These are phyloP conservation scores for Pseudomyrmex cubaensis DNA, from an alignment of 1,140 invertebrate species.

Conservation along the genomic window DNA sequence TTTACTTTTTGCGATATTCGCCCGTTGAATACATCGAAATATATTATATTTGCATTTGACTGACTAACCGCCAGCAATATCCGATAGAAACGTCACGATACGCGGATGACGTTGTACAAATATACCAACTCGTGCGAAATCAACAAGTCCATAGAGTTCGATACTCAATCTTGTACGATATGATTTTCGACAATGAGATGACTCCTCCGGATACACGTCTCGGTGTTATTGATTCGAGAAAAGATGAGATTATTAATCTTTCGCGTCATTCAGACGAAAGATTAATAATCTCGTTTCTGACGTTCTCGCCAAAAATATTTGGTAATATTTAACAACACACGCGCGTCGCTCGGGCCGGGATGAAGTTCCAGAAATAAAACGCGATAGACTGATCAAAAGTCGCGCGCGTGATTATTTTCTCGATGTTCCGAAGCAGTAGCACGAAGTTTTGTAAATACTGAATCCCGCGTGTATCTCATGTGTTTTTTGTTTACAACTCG, in stretches of 20 bases:
- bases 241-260: slow-evolving; percentile 49
- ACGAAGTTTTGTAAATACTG: background rate
- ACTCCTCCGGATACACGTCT: background rate
- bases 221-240: slow-evolving; percentile 29
- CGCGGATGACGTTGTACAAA: slow-evolving; percentile 46
- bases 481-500: background rate
- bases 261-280: background rate
- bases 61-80: slow-evolving; percentile 3
- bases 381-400: background rate
- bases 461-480: background rate
- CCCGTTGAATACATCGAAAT: slow-evolving; percentile 18
- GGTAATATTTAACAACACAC: slow-evolving; percentile 23
- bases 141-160: slow-evolving; percentile 47
- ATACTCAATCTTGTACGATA: slow-evolving; percentile 29
- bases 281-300: too few species aligned
- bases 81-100: slow-evolving; percentile 33
- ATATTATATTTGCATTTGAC: slow-evolving; percentile 6
- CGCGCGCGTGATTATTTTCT: slow-evolving; percentile 11
- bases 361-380: slow-evolving; percentile 9
- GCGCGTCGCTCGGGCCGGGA: background rate
- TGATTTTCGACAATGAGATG: slow-evolving; percentile 24
- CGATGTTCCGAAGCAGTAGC: background rate
- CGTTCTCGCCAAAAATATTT: background rate
- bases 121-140: slow-evolving; percentile 35
- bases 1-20: slow-evolving; percentile 1